Percentiles rank a stretch among this genome's conserved stretches.
Conservation (phyloP, 2,888 invertebrate species). For the Torymus tubicola region DNA sequence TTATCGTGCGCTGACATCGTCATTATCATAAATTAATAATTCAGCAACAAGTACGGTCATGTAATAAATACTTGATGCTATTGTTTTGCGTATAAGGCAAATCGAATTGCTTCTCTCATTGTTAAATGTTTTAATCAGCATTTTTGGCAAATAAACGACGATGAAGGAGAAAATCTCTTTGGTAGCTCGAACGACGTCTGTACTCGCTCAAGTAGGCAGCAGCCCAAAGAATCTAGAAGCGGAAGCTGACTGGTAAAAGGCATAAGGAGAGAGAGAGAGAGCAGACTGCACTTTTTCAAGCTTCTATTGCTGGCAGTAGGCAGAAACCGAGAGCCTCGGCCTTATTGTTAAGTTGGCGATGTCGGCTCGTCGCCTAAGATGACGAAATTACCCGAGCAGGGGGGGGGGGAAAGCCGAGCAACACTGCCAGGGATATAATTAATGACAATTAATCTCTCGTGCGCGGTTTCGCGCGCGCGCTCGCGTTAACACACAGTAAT, state of each 20-base stretch:
- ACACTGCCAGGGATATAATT: constrained; percentile 70
- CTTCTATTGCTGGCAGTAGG: constrained; percentile 56
- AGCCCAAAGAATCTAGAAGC: constrained; percentile 15
- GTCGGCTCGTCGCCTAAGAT: constrained; percentile 63
- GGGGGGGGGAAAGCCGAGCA: too few relatives aligned
- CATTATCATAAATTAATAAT: too few relatives aligned
- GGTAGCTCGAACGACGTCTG: too few relatives aligned
- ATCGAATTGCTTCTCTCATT: too few relatives aligned
- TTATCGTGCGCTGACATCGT: background rate
- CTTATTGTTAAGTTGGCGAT: constrained; percentile 70
- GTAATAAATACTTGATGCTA: too few relatives aligned
- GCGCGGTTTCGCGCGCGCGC: constrained; percentile 61
- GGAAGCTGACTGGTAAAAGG: background rate
- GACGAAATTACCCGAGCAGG: constrained; percentile 71
- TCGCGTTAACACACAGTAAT: constrained; percentile 56
- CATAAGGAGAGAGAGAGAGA: background rate
- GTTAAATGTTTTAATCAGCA: too few relatives aligned
- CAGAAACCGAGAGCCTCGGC: constrained; percentile 66
- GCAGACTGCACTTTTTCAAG: constrained; percentile 69
- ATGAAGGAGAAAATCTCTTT: too few relatives aligned
- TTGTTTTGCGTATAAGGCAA: too few relatives aligned
- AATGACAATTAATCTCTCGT: constrained; percentile 77
- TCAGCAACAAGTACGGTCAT: too few relatives aligned
- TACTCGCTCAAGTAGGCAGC: background rate
- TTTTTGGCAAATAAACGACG: too few relatives aligned